phyloP scores from a whole-genome alignment of 2,888 invertebrate species.

The Aspidapion aeneum region DNA sequence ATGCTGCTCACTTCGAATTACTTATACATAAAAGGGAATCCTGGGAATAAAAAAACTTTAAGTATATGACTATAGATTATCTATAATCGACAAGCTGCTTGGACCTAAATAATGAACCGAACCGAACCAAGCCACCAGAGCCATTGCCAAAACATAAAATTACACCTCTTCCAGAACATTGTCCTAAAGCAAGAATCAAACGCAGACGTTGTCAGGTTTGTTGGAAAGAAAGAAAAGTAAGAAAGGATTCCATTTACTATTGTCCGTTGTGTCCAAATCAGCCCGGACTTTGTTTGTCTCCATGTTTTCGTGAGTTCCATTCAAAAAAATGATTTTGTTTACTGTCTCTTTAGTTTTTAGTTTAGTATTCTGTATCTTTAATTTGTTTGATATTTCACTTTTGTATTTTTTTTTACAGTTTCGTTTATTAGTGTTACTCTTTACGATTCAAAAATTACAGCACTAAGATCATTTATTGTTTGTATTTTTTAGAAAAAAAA shows the following conservation, averaged over 20 bases:
- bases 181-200: constrained; percentile 21
- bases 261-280: constrained; percentile 13
- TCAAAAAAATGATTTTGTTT: neutral
- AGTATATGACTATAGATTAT: constrained; percentile 22
- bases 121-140: constrained; percentile 14
- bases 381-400: neutral
- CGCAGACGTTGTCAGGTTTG: constrained; percentile 17
- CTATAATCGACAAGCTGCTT: constrained; percentile 21
- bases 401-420: too few species aligned
- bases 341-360: too few species aligned
- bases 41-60: constrained; percentile 14
- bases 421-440: too few species aligned
- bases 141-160: constrained; percentile 15
- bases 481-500: too few species aligned
- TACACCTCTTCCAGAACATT: constrained; percentile 18
- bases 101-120: constrained; percentile 21
- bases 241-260: constrained; percentile 16
- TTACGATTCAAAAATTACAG: neutral
- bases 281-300: constrained; percentile 15
- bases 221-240: constrained; percentile 1
- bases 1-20: constrained; percentile 23
- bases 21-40: constrained; percentile 20
- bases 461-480: neutral
- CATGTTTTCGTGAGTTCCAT: constrained; percentile 14
- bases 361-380: too few species aligned